phyloP scores from a whole-genome alignment of 2,797 vertebrate species.

The Catharus ustulatus region DNA sequence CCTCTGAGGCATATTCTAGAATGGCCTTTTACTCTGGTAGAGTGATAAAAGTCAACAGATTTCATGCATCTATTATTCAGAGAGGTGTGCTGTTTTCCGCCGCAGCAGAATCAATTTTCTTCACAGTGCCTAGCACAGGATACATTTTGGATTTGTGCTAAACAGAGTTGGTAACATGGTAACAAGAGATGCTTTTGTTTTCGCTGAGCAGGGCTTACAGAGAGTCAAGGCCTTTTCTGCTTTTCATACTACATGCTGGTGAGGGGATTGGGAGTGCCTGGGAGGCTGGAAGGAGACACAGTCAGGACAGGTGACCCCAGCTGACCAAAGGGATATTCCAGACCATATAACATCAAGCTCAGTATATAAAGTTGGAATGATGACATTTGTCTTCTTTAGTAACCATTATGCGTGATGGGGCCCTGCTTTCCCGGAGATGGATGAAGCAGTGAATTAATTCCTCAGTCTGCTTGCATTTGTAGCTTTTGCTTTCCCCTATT shows the following conservation, averaged over 20 bases:
- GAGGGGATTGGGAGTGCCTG: neutral
- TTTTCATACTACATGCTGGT: neutral
- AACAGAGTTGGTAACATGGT: neutral
- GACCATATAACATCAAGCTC: fast-evolving
- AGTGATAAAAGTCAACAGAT: neutral
- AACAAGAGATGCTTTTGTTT: neutral
- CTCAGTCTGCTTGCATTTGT: neutral
- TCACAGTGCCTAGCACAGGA: neutral
- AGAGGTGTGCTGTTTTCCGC: neutral
- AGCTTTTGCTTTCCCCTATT: neutral
- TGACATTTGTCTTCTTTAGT: fast-evolving
- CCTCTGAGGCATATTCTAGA: neutral
- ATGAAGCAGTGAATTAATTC: neutral
- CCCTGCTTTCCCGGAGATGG: neutral
- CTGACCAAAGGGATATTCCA: neutral
- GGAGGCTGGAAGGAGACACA: neutral
- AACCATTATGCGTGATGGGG: fast-evolving
- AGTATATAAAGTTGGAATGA: neutral
- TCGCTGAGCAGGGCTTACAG: neutral
- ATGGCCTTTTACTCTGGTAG: neutral
- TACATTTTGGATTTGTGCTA: neutral
- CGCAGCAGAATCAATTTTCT: neutral
- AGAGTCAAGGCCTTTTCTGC: neutral
- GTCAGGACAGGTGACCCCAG: neutral
- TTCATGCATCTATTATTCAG: neutral